Base-by-base conservation (phyloP, 1,140 invertebrate genomes). In the Parasteatoda tepidariorum region DNA sequence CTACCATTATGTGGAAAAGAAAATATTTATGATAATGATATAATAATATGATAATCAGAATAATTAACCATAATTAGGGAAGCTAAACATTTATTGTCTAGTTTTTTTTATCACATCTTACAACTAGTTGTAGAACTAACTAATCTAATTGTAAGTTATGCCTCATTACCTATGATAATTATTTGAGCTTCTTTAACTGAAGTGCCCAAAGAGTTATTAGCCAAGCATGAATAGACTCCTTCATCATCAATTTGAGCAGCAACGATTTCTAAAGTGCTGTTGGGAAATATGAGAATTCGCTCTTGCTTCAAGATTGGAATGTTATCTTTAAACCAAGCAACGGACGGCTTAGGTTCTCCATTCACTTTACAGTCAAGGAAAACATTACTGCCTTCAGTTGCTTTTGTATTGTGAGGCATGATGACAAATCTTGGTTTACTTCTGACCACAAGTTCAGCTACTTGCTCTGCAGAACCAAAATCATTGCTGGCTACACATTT, bases 241-340 rank as follows among this genome's bases (percentile, higher is more conserved):
- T 87, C 86, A 85, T 90, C 89, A 62, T 73, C 68, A 41, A 87
- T 54, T 83, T 89, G 88, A 26, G 87, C 86, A 18, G 88, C 88
- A 41, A 89, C 83, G 74, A 90, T 89, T 75, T 89, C 88, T 26
- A 90, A 84, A 5, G 89, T 88, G 85, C 89, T 88, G 84, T 90
- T 90, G 0, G 88, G 87, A n/a, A 90, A 83, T n/a, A 89, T 86
- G 15, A 86, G 84, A 4, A 89, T 34, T 7, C 88, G 79, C 11
- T 87, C 88, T 0, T 85, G 85, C 13, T 86, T 83, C 5, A 75
- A 55, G 0, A 89, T 66, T 15, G 85, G 82, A 11, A 74, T 71
- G 18, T 84, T 86, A 28, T 87, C 88, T 67, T 88, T 87, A 83
- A 85, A 86, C 90, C 90, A 90, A 30, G 66, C 81, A 70, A 90